Base-by-base conservation (phyloP, 1,140 invertebrate species). In the Zaprionus inermis region DNA sequence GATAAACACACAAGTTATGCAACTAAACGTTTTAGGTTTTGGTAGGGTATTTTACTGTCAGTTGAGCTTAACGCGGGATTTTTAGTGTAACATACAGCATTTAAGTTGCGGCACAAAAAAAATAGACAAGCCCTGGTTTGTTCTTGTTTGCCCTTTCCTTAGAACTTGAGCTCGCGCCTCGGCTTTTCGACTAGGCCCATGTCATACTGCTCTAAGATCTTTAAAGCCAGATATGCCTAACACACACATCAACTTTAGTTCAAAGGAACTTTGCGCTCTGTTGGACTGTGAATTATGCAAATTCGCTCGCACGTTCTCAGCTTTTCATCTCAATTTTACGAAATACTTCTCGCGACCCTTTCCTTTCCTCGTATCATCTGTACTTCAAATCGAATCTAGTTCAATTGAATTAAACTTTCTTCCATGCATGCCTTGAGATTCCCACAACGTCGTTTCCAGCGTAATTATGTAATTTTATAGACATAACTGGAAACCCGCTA, bases 401-500 rank as follows among this genome's bases (percentile, higher is more conserved):
- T 49, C 44, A 49, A 49, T 54, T 54, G 11, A 5, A 24, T 54
- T 12, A 54, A 5, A 54, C 20, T 54, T 54, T 28, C 51, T 52
- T 52, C n/a, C n/a, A n/a, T n/a, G n/a, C n/a, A n/a, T n/a, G n/a
- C n/a, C n/a, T n/a, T n/a, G n/a, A n/a, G 36, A 38, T 38, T 38
- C 18, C 49, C 59, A 36, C 66, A 44, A 38, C 20, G 20, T 51
- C 24, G 24, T n/a, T 14, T 28, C n/a, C 28, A 1, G 20, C 68
- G 72, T 81, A 81, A 81, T 81, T 81, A 79, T 65, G 56, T 70
- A 79, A 82, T 78, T 68, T 79, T 70, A 46, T 32, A 67, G 51
- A 18, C 49, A 30, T 46, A 18, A 30, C 24, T 55, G 54, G 28
- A 46, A 70, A 72, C 80, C 80, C 63, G 20, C 72, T 83, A 83